Evolutionary conservation across 1,140 invertebrate species (phyloP).

Genomic region (Diachasma alloeum): DNA sequence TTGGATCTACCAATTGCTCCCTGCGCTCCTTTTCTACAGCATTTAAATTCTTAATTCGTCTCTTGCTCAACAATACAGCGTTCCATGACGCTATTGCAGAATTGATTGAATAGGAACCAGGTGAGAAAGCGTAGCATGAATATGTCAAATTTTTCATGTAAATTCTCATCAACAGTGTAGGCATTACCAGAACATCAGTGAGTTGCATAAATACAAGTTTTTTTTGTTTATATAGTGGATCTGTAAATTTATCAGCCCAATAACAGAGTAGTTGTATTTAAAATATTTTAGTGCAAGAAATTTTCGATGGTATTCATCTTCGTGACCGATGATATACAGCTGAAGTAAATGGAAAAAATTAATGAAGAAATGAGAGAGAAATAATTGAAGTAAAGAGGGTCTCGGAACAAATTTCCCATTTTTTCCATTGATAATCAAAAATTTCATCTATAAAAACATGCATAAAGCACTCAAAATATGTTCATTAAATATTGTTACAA

Average conservation of each 20-base stretch:
- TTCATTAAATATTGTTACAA: too few species aligned
- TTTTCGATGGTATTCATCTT: not conserved
- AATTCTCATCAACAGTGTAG: not conserved
- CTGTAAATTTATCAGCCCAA: not conserved
- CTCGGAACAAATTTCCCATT: not conserved
- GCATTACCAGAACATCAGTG: constrained; percentile 3
- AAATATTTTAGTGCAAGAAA: not conserved
- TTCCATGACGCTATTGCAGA: not conserved
- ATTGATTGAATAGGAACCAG: not conserved
- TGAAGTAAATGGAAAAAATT: not conserved
- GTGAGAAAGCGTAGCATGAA: constrained; percentile 5
- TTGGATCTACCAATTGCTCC: not conserved
- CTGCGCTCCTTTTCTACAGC: not conserved
- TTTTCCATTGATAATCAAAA: not conserved
- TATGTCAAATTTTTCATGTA: not conserved
- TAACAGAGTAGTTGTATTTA: not conserved
- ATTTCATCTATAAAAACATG: too few species aligned
- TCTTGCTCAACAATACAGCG: not conserved
- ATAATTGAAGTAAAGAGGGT: not conserved
- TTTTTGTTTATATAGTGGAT: not conserved
- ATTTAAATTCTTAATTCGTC: not conserved
- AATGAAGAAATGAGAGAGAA: not conserved
- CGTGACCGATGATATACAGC: not conserved
- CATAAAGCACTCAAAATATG: too few species aligned
- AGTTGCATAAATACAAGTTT: not conserved